Evolutionary conservation across 2,113 vertebrate genomes (phyloP).

Genomic region (Atherinomorus stipes): DNA sequence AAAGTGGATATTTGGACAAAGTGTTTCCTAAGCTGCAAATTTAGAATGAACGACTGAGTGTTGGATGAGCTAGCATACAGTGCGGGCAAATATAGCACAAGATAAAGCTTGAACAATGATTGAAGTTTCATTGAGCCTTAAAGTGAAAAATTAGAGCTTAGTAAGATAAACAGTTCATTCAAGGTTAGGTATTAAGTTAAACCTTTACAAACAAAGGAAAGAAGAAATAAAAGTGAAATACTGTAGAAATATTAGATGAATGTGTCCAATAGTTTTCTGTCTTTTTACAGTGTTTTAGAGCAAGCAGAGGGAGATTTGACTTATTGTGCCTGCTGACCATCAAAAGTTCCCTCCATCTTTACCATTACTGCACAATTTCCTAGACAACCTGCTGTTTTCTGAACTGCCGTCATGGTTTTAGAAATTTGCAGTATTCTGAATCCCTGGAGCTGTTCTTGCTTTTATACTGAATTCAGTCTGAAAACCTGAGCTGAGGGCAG

Average conservation of each 20-base stretch:
- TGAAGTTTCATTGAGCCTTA: too few relatives aligned
- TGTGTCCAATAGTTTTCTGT: too few relatives aligned
- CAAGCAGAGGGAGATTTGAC: neutral
- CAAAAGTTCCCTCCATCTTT: constrained; percentile 12
- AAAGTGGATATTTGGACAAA: neutral
- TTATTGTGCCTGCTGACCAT: neutral
- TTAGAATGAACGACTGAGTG: too few relatives aligned
- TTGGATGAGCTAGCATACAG: too few relatives aligned
- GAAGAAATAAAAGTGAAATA: too few relatives aligned
- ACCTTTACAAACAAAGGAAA: too few relatives aligned
- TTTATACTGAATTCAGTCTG: neutral
- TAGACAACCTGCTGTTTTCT: neutral
- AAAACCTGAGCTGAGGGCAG: constrained; percentile 13
- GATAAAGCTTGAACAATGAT: too few relatives aligned
- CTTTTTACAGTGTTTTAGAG: neutral
- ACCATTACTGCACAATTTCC: neutral
- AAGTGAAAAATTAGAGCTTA: too few relatives aligned
- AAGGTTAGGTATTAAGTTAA: too few relatives aligned
- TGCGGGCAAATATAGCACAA: too few relatives aligned
- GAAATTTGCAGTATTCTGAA: constrained; percentile 27
- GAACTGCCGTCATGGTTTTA: neutral
- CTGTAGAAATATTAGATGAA: too few relatives aligned
- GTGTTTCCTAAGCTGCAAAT: neutral
- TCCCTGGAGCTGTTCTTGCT: constrained; percentile 29
- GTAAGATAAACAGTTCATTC: too few relatives aligned